Evolutionary conservation across 2,797 vertebrate species (phyloP).

Genomic region (Gallinago solitaria): DNA sequence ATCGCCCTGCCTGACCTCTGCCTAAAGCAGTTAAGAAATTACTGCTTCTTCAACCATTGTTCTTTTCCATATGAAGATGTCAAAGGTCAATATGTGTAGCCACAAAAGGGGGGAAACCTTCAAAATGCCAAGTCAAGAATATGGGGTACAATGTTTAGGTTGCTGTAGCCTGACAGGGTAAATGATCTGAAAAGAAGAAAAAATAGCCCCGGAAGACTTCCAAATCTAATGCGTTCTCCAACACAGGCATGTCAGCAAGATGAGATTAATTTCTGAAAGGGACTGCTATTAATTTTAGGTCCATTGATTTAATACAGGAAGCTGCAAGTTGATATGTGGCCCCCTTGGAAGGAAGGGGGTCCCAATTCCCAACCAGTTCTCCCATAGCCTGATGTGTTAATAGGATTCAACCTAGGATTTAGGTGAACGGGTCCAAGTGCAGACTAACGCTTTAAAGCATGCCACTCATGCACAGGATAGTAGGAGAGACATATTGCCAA

Average conservation of each 20-base stretch:
- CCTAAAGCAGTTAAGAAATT: constrained; percentile 52
- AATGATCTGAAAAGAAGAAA: neutral
- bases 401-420: neutral
- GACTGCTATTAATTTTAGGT: neutral
- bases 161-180: neutral
- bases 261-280: neutral
- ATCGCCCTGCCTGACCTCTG: constrained; percentile 57
- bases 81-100: constrained; percentile 37
- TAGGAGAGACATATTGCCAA: neutral
- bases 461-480: neutral
- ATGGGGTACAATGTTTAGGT: neutral
- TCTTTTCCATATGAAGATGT: constrained; percentile 9
- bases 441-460: neutral
- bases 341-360: neutral
- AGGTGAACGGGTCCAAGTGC: neutral
- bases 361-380: neutral
- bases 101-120: neutral
- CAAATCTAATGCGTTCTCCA: neutral
- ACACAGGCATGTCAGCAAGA: neutral
- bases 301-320: neutral
- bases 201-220: neutral
- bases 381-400: neutral
- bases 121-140: neutral
- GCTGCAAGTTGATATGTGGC: neutral
- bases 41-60: constrained; percentile 41